Evolutionary conservation across 2,113 vertebrate genomes (phyloP).

Genomic region (Callipepla californica): DNA sequence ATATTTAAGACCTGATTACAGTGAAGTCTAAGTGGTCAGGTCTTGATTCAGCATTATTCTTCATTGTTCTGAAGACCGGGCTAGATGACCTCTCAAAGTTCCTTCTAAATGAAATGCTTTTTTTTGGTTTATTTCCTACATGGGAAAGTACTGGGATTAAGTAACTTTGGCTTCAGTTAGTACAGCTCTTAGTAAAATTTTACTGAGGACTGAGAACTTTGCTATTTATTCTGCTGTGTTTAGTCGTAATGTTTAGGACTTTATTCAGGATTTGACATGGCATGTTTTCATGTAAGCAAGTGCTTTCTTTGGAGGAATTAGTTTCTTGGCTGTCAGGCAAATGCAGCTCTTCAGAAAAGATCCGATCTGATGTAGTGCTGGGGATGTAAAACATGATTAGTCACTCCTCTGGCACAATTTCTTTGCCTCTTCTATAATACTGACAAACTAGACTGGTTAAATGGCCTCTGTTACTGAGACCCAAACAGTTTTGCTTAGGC

Average conservation of each 20-base stretch:
- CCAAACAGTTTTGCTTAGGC: not conserved
- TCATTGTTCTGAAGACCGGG: not conserved
- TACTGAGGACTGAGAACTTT: not conserved
- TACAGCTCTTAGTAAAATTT: not conserved
- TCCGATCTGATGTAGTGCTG: not conserved
- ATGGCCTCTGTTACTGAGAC: not conserved
- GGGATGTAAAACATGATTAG: slow-evolving; percentile 18
- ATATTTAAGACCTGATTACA: not conserved
- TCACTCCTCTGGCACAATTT: slow-evolving; percentile 26
- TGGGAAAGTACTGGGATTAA: not conserved
- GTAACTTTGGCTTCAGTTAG: not conserved
- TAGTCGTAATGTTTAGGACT: not conserved
- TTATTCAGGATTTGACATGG: not conserved
- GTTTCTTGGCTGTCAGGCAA: not conserved
- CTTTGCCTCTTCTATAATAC: not conserved
- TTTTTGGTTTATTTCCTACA: not conserved
- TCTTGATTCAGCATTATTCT: not conserved
- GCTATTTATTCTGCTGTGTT: not conserved
- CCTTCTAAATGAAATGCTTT: not conserved
- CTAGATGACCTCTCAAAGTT: not conserved
- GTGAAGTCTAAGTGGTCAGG: not conserved
- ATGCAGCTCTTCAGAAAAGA: not conserved
- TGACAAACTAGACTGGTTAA: not conserved
- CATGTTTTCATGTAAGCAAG: not conserved
- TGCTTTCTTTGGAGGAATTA: not conserved